Percentiles rank a stretch among this genome's conserved stretches.
Evolutionary conservation across 2,888 invertebrate genomes (phyloP).

Genomic region (Drosophila multiciliata): DNA sequence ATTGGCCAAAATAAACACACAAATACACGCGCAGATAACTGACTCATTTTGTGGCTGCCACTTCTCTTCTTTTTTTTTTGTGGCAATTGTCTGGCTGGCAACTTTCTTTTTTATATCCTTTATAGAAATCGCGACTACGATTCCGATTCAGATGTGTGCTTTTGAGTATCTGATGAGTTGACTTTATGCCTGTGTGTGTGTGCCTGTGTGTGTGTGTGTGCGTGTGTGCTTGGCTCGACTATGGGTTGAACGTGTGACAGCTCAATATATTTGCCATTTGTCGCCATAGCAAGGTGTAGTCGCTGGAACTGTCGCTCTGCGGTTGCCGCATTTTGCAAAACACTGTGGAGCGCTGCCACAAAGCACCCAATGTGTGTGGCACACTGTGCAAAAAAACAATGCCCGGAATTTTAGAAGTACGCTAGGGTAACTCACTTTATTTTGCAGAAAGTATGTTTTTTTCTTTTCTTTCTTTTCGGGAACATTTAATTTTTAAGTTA

Average conservation of each 20-base stretch:
- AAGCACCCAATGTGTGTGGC: neutral
- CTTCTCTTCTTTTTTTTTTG: constrained; percentile 71
- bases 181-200: constrained; percentile 50
- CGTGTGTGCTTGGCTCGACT: constrained; percentile 5
- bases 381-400: neutral
- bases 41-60: constrained; percentile 78
- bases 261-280: constrained; percentile 80
- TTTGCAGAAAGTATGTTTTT: neutral
- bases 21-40: constrained; percentile 48
- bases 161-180: constrained; percentile 46
- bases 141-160: constrained; percentile 52
- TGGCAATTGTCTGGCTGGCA: constrained; percentile 69
- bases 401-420: neutral
- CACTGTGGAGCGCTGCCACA: constrained; percentile 69
- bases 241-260: constrained; percentile 68
- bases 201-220: constrained; percentile 18
- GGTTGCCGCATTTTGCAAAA: constrained; percentile 72
- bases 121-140: constrained; percentile 54
- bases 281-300: constrained; percentile 64
- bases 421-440: neutral
- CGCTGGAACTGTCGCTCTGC: constrained; percentile 30
- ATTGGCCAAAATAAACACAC: constrained; percentile 34
- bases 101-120: constrained; percentile 27
- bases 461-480: accelerated
- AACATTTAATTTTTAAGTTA: neutral